Percentiles rank a stretch among this genome's conserved stretches.
Evolutionary conservation across 2,888 invertebrate species (phyloP).

Genomic region (Lasioglossum lativentre): DNA sequence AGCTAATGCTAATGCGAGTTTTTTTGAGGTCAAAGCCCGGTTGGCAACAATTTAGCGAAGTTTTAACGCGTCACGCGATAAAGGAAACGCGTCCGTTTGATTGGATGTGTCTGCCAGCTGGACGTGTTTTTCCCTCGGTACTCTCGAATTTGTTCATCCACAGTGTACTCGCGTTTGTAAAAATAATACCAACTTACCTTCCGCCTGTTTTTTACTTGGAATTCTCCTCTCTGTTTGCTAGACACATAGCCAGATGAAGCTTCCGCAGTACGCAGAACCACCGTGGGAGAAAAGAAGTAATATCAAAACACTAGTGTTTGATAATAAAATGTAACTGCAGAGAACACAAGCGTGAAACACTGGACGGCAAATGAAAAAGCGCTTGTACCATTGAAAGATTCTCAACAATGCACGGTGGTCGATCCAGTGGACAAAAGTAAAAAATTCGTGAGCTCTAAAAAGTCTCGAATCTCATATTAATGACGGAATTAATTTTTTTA

Average conservation of each 20-base stretch:
- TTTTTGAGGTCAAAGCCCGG: constrained; percentile 51
- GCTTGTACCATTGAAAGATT: neutral
- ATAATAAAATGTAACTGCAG: neutral
- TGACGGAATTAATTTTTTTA: too few relatives aligned
- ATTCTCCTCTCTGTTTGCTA: neutral
- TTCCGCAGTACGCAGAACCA: neutral
- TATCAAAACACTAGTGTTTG: neutral
- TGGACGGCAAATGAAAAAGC: neutral
- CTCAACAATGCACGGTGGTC: too few relatives aligned
- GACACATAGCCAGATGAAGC: neutral
- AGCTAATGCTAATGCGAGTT: constrained; percentile 72
- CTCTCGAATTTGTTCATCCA: neutral
- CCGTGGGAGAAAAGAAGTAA: neutral
- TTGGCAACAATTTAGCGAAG: constrained; percentile 49
- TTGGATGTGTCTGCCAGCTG: neutral
- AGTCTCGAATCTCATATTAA: too few relatives aligned
- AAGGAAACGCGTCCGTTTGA: neutral
- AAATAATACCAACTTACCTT: neutral
- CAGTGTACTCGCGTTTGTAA: neutral
- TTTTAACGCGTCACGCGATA: constrained; percentile 45
- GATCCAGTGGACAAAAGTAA: too few relatives aligned
- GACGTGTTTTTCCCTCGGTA: neutral
- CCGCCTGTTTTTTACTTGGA: neutral
- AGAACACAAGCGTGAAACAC: neutral
- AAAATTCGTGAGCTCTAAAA: too few relatives aligned